Percentiles rank a stretch among this genome's conserved stretches.
These are phyloP conservation scores for Alloplasta piceator DNA, from an alignment of 2,888 invertebrate species.

Conservation along the genomic window DNA sequence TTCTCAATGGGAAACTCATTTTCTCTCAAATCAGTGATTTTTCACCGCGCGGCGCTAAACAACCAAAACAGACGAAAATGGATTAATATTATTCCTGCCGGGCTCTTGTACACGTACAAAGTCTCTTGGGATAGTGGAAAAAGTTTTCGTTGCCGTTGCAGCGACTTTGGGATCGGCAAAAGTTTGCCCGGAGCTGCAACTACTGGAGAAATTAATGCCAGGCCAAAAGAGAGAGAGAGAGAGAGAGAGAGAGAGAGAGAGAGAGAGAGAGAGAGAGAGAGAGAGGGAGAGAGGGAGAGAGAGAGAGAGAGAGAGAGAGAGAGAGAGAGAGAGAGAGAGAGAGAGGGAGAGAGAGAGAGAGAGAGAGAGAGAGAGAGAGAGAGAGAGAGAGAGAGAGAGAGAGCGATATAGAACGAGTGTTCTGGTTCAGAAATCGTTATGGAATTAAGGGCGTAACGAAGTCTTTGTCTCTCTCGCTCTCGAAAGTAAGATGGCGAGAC, in stretches of 20 bases:
- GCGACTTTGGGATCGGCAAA: slow-evolving; percentile 51
- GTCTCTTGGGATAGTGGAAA: slow-evolving; percentile 23
- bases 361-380: too few species aligned
- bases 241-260: too few species aligned
- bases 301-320: too few species aligned
- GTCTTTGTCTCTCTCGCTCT: slow-evolving; percentile 22
- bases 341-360: too few species aligned
- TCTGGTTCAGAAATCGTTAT: slow-evolving; percentile 60
- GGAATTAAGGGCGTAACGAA: slow-evolving; percentile 64
- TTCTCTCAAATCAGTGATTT: slow-evolving; percentile 8
- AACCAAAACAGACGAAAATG: neutral
- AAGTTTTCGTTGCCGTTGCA: slow-evolving; percentile 53
- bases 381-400: too few species aligned
- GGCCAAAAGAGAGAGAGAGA: slow-evolving; percentile 23
- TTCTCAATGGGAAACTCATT: slow-evolving; percentile 55
- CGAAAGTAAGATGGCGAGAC: slow-evolving; percentile 43
- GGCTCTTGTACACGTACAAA: slow-evolving; percentile 34
- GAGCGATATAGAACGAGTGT: neutral
- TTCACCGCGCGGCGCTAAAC: neutral
- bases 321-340: too few species aligned
- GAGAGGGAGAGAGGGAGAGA: too few species aligned
- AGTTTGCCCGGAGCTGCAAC: slow-evolving; percentile 44
- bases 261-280: too few species aligned
- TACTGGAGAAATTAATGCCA: slow-evolving; percentile 55
- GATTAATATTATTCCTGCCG: slow-evolving; percentile 31